phyloP scores from a whole-genome alignment of 2,113 vertebrate genomes.

The Oreochromis niloticus region DNA sequence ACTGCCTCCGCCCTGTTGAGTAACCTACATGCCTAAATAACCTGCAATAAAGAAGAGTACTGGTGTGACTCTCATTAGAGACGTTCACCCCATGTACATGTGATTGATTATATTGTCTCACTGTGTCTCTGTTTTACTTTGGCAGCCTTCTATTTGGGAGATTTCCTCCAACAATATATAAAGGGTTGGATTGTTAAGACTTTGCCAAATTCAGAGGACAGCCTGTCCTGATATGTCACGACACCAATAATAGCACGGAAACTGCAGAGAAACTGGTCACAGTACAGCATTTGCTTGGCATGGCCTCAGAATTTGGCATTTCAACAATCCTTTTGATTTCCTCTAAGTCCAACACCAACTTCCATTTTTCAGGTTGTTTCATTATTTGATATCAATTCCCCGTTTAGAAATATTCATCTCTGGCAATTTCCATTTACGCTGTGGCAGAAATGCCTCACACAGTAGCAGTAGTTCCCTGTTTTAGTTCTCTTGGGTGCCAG shows the following conservation, averaged over 20 bases:
- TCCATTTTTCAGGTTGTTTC: slow-evolving; percentile 23
- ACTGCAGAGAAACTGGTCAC: background rate
- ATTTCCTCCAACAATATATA: background rate
- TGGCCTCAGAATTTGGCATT: background rate
- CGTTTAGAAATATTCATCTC: background rate
- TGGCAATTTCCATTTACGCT: background rate
- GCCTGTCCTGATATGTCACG: background rate
- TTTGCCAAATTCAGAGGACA: background rate
- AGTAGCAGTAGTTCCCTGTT: slow-evolving; percentile 35
- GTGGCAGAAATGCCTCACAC: background rate
- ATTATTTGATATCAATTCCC: slow-evolving; percentile 21
- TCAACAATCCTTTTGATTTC: background rate
- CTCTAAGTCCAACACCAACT: background rate
- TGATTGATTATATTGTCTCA: no score
- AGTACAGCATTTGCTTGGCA: background rate
- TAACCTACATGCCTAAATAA: no score
- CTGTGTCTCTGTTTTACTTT: no score
- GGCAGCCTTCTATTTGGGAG: no score
- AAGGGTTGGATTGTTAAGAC: background rate
- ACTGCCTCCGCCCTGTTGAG: no score
- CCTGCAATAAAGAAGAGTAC: no score
- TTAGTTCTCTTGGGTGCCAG: slow-evolving; percentile 18
- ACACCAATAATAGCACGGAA: background rate
- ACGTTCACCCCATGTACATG: no score
- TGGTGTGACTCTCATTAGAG: no score